Base-by-base conservation (phyloP, 2,888 invertebrate species). In the Philopedon plagiatum region DNA sequence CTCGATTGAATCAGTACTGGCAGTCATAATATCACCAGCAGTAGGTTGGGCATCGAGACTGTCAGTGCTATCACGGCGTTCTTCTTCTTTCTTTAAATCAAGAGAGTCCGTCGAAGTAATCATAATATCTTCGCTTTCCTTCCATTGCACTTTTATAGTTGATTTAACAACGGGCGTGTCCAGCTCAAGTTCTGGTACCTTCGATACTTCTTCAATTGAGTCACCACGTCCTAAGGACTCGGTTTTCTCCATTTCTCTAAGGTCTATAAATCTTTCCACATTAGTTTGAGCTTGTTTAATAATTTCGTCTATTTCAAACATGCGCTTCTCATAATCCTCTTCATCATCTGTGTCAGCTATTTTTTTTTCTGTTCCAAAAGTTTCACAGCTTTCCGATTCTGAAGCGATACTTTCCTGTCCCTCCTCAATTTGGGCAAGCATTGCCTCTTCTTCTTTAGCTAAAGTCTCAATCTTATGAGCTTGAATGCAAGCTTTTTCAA, bases 401-500 rank as follows among this genome's bases (percentile, higher is more conserved):
- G 89, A 89, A 3, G 86, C 85, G 67, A 87, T 81, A 76, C 86
- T 87, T 79, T 87, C 87, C 77, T 86, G 87, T 0, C 86, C 86
- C 80, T 88, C 87, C 37, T 88, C 87, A 37, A 87, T 88, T 81
- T 87, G 87, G 1, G 86, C 81, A 2, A 97, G 85, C 62, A 94
- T 83, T 18, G 93, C 93, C 80, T 95, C 96, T 83, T 96, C 96
- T 85, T 95, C 94, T 80, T 93, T 92, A 0, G 94, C 95, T 73
- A 92, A 90, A 51, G 93, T 88, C 86, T 97, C 96, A 61, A 94
- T 93, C 78, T 91, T 89, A 75, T 94, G 91, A 0, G 93, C 95
- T 83, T 94, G 95, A 51, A 93, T 89, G 80, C 96, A 94, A 19
- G 96, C 96, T 73, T 91, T 92, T 86, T 98, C 97, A 1, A 97